phyloP scores from a whole-genome alignment of 2,113 vertebrate genomes.

The cattle (Bos taurus) region ARS-UCD2.0 NC_037342.1:14169501-14170000 shows the following conservation, averaged over 20 bases:
- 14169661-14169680: neutral
- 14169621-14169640: neutral
- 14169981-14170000: neutral
- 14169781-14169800: neutral
- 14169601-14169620: neutral
- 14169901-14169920: no score
- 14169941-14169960: neutral
- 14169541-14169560: neutral
- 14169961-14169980: neutral
- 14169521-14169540: neutral
- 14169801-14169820: neutral
- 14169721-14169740: neutral
- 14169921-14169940: neutral
- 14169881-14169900: neutral
- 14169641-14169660: neutral
- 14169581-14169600: fast-evolving
- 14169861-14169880: neutral
- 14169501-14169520: neutral
- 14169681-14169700: neutral
- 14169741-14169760: neutral
- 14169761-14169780: neutral
- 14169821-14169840: neutral
- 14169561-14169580: neutral
- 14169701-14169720: neutral
- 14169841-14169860: neutral